Percentiles rank a stretch among this genome's conserved stretches.
These are phyloP conservation scores for Luperina testacea DNA, from an alignment of 2,888 invertebrate genomes.

Conservation along the genomic window DNA sequence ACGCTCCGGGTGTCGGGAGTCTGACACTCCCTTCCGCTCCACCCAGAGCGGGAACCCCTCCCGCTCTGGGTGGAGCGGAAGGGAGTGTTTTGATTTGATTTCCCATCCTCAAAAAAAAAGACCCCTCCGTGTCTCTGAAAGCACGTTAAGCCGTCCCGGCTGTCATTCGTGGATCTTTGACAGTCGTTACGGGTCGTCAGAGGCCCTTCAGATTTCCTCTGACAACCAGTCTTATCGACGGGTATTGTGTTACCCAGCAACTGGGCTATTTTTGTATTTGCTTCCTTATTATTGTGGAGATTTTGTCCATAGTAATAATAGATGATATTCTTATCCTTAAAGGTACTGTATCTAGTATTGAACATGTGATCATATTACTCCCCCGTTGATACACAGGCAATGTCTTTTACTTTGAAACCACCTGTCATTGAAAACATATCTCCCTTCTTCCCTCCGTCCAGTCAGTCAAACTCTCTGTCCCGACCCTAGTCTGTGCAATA, in stretches of 20 bases:
- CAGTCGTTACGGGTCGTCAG: neutral
- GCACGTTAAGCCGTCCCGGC: neutral
- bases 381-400: neutral
- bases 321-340: neutral
- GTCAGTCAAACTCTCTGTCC: neutral
- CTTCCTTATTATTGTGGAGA: too few relatives aligned
- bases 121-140: neutral
- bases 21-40: too few relatives aligned
- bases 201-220: neutral
- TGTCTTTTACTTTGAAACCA: neutral
- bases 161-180: neutral
- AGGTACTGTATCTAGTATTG: neutral
- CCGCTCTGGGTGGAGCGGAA: too few relatives aligned
- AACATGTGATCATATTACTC: neutral
- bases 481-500: conserved; percentile 50
- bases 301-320: neutral
- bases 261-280: neutral
- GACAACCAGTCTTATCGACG: neutral
- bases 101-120: neutral
- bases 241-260: neutral
- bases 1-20: too few relatives aligned
- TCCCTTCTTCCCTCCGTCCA: neutral
- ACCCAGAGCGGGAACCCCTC: too few relatives aligned
- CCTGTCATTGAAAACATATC: neutral
- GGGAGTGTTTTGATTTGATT: too few relatives aligned